Conservation (phyloP, 2,797 vertebrate genomes). For the Anabas testudineus region DNA sequence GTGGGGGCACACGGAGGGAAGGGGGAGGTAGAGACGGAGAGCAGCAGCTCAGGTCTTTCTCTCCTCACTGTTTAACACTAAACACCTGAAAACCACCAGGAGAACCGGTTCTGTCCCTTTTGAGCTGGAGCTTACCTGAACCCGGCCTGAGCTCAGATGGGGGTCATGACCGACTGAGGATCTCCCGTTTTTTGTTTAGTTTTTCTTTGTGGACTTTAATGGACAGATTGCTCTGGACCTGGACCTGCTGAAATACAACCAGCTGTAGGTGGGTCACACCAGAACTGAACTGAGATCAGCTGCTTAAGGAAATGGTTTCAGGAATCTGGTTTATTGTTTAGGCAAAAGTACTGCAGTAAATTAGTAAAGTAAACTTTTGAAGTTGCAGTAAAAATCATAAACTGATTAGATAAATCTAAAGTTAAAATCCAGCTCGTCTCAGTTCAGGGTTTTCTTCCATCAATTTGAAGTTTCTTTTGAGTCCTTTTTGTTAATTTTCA, state of each 20-base stretch:
- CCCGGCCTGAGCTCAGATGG: neutral
- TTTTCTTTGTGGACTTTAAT: slow-evolving; percentile 33
- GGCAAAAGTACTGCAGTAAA: neutral
- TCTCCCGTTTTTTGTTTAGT: neutral
- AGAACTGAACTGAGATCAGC: neutral
- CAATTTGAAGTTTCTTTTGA: too few relatives aligned
- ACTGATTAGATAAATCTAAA: too few relatives aligned
- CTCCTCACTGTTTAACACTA: neutral
- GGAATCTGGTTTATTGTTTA: too few relatives aligned
- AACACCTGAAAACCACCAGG: slow-evolving; percentile 1
- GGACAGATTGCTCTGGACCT: slow-evolving; percentile 18
- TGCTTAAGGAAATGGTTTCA: too few relatives aligned
- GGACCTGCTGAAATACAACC: slow-evolving; percentile 36
- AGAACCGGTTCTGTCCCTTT: neutral
- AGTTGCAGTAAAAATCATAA: too few relatives aligned
- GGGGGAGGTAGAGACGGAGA: slow-evolving; percentile 5
- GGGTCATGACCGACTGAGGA: slow-evolving; percentile 36
- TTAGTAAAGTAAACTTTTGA: too few relatives aligned
- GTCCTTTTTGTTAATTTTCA: too few relatives aligned
- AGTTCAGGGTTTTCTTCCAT: too few relatives aligned
- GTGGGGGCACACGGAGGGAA: too few relatives aligned
- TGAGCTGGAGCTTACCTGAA: neutral
- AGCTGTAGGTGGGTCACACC: slow-evolving; percentile 41
- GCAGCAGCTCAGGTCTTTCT: slow-evolving; percentile 46
- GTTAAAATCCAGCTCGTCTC: too few relatives aligned